Evolutionary conservation across 2,888 invertebrate species (phyloP).

Genomic region (Lithophane leautieri): DNA sequence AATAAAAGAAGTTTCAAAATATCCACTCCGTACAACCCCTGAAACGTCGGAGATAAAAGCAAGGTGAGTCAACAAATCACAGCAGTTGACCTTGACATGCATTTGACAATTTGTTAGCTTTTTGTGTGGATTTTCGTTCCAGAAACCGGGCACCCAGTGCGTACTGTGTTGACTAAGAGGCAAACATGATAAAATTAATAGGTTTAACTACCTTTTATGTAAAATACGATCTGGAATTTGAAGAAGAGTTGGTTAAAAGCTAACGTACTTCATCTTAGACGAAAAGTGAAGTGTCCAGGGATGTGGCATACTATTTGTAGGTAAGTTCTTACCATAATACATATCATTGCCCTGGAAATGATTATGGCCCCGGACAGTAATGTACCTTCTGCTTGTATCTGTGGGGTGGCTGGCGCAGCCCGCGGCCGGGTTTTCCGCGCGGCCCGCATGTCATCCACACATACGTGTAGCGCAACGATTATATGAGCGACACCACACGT

Average conservation of each 20-base stretch:
- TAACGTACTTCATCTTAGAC: background rate
- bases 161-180: background rate
- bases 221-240: background rate
- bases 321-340: background rate
- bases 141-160: background rate
- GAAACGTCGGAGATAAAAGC: background rate
- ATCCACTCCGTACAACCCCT: conserved; percentile 2
- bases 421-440: conserved; percentile 23
- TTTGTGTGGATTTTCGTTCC: background rate
- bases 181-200: background rate
- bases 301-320: background rate
- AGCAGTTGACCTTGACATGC: background rate
- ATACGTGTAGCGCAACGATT: background rate
- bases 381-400: conserved; percentile 3
- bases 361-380: background rate
- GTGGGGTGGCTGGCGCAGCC: too few relatives aligned
- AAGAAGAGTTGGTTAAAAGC: background rate
- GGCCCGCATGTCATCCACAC: conserved; percentile 25
- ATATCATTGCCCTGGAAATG: background rate
- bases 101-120: background rate
- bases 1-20: background rate
- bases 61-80: background rate
- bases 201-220: background rate
- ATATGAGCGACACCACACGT: conserved; percentile 6
- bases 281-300: background rate